A percentile compares a stretch with the other conserved stretches of the same genome.
phyloP scores from a whole-genome alignment of 1,140 invertebrate genomes.

The Pseudobourletiella spinata region DNA sequence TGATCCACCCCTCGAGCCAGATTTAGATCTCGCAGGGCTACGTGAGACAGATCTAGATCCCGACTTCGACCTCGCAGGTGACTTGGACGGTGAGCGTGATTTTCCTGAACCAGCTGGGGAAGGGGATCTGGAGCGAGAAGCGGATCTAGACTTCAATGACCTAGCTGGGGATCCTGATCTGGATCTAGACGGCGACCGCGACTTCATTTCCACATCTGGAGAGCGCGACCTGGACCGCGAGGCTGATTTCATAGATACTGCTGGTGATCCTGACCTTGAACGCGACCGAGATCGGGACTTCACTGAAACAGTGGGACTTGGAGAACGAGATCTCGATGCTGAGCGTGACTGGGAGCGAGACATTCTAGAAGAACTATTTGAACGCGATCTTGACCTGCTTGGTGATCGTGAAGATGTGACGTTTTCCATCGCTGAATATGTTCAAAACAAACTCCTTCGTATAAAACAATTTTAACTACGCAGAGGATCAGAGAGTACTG shows the following conservation, averaged over 20 bases:
- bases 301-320: slow-evolving; percentile 33
- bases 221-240: slow-evolving; percentile 38
- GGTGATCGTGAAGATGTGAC: slow-evolving; percentile 35
- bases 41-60: too few species aligned
- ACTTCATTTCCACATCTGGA: slow-evolving; percentile 37
- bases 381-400: slow-evolving; percentile 17
- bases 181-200: slow-evolving; percentile 34
- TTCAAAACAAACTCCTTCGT: too few species aligned
- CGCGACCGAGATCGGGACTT: slow-evolving; percentile 19
- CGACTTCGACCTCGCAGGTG: too few species aligned
- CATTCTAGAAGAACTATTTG: slow-evolving; percentile 1
- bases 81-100: too few species aligned
- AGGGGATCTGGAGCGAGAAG: too few species aligned
- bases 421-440: slow-evolving; percentile 31
- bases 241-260: not conserved
- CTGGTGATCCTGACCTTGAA: not conserved
- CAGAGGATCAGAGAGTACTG: too few species aligned
- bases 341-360: slow-evolving; percentile 4
- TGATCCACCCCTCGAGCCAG: too few species aligned
- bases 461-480: too few species aligned
- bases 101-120: too few species aligned
- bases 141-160: not conserved
- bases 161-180: not conserved
- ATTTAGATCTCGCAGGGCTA: too few species aligned
- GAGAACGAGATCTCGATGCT: slow-evolving; percentile 21